These are phyloP conservation scores for Hydrochoerus hydrochaeris DNA, from an alignment of 2,113 vertebrate species.

Conservation along the genomic window DNA sequence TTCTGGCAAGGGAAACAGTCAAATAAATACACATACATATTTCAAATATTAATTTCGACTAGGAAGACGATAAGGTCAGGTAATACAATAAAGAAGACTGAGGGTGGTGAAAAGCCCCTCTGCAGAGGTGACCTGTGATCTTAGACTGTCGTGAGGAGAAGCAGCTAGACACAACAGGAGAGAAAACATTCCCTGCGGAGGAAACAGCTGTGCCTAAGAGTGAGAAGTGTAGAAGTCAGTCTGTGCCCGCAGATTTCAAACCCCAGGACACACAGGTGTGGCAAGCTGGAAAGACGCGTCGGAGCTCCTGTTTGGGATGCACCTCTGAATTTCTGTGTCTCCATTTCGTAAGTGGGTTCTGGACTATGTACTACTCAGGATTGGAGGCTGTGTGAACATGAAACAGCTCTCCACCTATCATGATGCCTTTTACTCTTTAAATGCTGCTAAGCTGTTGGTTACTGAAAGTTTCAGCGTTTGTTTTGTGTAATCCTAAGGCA, in stretches of 20 bases:
- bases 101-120: neutral
- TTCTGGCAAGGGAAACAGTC: neutral
- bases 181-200: neutral
- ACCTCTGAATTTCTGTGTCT: neutral
- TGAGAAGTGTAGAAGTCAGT: neutral
- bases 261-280: neutral
- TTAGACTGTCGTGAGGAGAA: neutral
- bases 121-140: neutral
- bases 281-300: neutral
- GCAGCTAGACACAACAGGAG: neutral
- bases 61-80: neutral
- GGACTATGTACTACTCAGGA: neutral
- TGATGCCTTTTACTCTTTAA: too few relatives aligned
- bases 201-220: neutral
- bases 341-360: fast-evolving
- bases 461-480: neutral
- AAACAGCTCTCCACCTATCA: neutral
- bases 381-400: neutral
- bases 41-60: neutral
- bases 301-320: neutral
- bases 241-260: neutral
- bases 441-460: neutral
- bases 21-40: neutral
- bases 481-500: neutral
- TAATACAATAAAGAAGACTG: neutral